Evolutionary conservation across 1,140 invertebrate species (phyloP).

Genomic region (Heterodera carotae): DNA sequence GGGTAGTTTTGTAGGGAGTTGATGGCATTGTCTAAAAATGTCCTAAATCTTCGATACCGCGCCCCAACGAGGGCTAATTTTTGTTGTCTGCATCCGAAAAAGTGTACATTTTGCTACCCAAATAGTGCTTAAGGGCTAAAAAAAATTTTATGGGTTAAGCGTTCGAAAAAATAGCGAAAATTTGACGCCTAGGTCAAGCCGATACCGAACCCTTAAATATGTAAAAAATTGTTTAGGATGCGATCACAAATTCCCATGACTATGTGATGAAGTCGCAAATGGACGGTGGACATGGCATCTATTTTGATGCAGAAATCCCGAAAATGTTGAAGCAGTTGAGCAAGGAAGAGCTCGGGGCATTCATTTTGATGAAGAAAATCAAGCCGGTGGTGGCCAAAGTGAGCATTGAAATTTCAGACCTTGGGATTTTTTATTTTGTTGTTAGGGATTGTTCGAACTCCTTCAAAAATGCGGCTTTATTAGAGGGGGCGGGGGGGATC

Average conservation of each 20-base stretch:
- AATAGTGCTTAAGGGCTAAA: not conserved
- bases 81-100: too few relatives aligned
- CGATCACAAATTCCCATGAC: constrained; percentile 67
- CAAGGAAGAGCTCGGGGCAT: constrained; percentile 77
- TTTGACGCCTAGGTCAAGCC: too few relatives aligned
- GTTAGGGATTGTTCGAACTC: too few relatives aligned
- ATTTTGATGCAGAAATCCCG: constrained; percentile 81
- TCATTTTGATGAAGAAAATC: constrained; percentile 85
- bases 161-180: too few relatives aligned
- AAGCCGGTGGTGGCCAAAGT: constrained; percentile 54
- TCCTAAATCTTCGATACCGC: constrained; percentile 76
- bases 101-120: too few relatives aligned
- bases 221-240: not conserved
- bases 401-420: too few relatives aligned
- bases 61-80: too few relatives aligned
- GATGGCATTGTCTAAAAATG: not conserved
- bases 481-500: too few relatives aligned
- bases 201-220: too few relatives aligned
- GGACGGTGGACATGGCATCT: constrained; percentile 79
- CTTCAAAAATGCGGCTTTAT: too few relatives aligned
- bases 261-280: constrained; percentile 95
- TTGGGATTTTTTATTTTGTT: too few relatives aligned
- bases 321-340: constrained; percentile 73
- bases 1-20: not conserved
- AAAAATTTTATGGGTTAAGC: not conserved